Percentiles rank a stretch among this genome's conserved stretches.
phyloP scores from a whole-genome alignment of 2,113 vertebrate species.

The Sciurus niger region DNA sequence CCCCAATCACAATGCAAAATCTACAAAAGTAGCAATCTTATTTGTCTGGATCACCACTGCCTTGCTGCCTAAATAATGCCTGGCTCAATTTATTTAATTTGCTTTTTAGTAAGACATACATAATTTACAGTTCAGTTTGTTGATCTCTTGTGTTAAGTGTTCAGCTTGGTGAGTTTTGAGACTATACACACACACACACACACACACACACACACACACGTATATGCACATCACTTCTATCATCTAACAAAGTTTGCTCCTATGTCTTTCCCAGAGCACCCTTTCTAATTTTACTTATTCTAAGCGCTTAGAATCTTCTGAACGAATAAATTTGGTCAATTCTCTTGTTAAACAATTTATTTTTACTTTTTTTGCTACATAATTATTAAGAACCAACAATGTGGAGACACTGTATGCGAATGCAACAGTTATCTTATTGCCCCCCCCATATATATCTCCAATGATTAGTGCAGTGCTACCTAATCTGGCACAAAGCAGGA shows the following conservation, averaged over 20 bases:
- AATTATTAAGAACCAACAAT: neutral
- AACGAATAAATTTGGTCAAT: neutral
- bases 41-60: neutral
- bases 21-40: neutral
- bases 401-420: neutral
- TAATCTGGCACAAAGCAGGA: neutral
- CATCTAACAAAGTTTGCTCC: neutral
- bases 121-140: neutral
- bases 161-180: slow-evolving; percentile 22
- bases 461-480: neutral
- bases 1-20: neutral
- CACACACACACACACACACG: too few relatives aligned
- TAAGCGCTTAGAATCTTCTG: neutral
- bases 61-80: neutral
- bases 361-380: neutral
- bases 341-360: neutral
- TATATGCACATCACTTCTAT: neutral
- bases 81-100: neutral
- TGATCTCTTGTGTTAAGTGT: neutral
- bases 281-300: neutral
- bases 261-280: neutral
- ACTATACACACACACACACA: neutral
- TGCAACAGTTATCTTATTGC: neutral
- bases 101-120: neutral
- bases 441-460: neutral